These are phyloP conservation scores for Sus scrofa DNA, from an alignment of 2,113 vertebrate genomes.

Conservation along the genomic window T2T-Sscrofa CM000819.6:114013501-114014000, in stretches of 20 bases:
- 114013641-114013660: too few relatives aligned
- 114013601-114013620: too few relatives aligned
- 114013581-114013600: too few relatives aligned
- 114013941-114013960: not conserved
- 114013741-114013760: not conserved
- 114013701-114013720: too few relatives aligned
- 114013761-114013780: not conserved
- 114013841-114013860: not conserved
- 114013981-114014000: not conserved
- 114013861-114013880: not conserved
- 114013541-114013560: too few relatives aligned
- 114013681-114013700: too few relatives aligned
- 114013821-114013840: not conserved
- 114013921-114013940: not conserved
- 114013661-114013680: too few relatives aligned
- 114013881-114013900: too few relatives aligned
- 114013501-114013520: too few relatives aligned
- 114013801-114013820: not conserved
- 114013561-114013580: too few relatives aligned
- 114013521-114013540: too few relatives aligned
- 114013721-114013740: not conserved
- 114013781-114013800: not conserved
- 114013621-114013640: too few relatives aligned
- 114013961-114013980: conserved; percentile 10
- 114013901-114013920: not conserved